These are phyloP conservation scores for Drosophila putrida DNA, from an alignment of 2,888 invertebrate species.

Conservation along the genomic window DNA sequence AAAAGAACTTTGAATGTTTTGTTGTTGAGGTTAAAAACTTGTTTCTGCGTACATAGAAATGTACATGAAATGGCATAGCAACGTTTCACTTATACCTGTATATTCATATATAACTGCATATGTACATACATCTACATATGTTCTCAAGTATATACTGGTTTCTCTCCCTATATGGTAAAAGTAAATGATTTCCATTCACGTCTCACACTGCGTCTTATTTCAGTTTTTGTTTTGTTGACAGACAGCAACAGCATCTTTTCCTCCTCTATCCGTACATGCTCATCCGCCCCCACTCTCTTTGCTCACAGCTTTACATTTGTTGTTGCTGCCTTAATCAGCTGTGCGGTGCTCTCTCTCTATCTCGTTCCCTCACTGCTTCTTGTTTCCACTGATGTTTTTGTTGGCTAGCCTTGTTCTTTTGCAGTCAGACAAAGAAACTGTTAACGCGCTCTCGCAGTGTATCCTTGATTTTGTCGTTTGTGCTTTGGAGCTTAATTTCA, in stretches of 20 bases:
- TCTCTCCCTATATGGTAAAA: conserved; percentile 42
- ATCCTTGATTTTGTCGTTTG: conserved; percentile 68
- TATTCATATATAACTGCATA: background rate
- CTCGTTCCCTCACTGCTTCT: conserved; percentile 1
- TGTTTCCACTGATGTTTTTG: conserved; percentile 15
- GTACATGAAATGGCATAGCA: conserved; percentile 21
- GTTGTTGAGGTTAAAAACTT: conserved; percentile 48
- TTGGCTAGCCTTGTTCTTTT: conserved; percentile 25
- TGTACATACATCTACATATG: conserved; percentile 11
- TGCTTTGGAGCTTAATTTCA: conserved; percentile 43
- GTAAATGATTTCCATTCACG: conserved; percentile 72
- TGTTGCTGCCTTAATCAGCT: conserved; percentile 64
- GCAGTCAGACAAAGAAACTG: conserved; percentile 59
- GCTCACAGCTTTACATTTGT: conserved; percentile 16
- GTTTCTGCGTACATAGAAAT: conserved; percentile 36
- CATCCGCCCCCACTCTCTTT: conserved; percentile 25
- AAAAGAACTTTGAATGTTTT: conserved; percentile 40
- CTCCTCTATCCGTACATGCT: conserved; percentile 8
- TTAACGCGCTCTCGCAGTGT: conserved; percentile 49
- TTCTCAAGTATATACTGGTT: conserved; percentile 24
- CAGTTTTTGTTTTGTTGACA: conserved; percentile 54
- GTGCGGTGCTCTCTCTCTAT: conserved; percentile 24
- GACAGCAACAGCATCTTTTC: conserved; percentile 21
- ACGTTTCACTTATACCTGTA: conserved; percentile 6
- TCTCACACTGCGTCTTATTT: conserved; percentile 59